Percentiles rank a stretch among this genome's conserved stretches.
These are phyloP conservation scores for Arvicola amphibius DNA, from an alignment of 2,797 vertebrate species.

Conservation along the genomic window DNA sequence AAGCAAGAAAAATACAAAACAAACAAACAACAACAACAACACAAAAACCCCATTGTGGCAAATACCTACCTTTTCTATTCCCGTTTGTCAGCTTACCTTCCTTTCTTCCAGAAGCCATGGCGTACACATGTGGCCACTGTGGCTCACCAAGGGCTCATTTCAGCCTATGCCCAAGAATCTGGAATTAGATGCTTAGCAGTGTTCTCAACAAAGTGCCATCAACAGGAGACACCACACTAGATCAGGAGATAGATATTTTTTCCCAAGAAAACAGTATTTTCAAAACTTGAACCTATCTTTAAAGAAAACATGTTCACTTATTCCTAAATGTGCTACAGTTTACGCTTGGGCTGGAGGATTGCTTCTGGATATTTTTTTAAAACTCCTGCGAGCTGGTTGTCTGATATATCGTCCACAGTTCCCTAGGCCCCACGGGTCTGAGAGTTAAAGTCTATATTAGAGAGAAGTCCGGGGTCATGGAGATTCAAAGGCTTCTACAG, in stretches of 20 bases:
- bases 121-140: accelerated
- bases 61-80: not conserved
- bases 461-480: not conserved
- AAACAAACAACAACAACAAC: not conserved
- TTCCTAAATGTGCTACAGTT: not conserved
- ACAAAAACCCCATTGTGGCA: not conserved
- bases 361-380: not conserved
- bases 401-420: constrained; percentile 53
- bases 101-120: constrained; percentile 3
- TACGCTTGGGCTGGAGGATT: not conserved
- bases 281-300: not conserved
- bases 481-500: constrained; percentile 3
- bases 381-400: not conserved
- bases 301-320: not conserved
- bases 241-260: not conserved
- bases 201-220: not conserved
- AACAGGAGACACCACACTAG: not conserved
- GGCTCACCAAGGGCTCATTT: not conserved
- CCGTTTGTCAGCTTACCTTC: not conserved
- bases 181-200: constrained; percentile 1
- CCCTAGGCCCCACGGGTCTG: not conserved
- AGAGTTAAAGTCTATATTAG: not conserved
- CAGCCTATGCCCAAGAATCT: not conserved
- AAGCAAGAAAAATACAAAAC: not conserved
- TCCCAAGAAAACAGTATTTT: not conserved